Evolutionary conservation across 2,113 vertebrate genomes (phyloP).

Genomic region (Gnathonemus longibarbis): DNA sequence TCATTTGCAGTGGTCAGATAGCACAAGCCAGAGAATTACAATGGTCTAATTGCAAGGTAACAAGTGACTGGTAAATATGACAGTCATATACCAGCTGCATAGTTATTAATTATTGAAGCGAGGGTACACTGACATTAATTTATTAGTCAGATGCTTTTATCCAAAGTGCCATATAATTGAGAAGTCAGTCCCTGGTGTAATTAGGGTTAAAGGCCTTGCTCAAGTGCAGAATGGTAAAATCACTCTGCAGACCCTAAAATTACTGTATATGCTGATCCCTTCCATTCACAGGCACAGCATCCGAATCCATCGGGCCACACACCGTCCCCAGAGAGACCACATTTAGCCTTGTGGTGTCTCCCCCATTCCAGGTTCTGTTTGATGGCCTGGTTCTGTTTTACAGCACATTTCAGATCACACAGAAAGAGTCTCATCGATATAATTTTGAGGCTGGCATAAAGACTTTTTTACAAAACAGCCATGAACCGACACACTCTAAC

Average conservation of each 20-base stretch:
- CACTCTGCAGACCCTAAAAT: background rate
- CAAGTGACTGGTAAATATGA: background rate
- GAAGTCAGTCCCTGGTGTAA: background rate
- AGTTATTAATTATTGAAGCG: background rate
- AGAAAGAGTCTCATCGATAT: constrained; percentile 17
- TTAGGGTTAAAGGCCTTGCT: background rate
- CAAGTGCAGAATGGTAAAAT: background rate
- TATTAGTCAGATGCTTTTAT: background rate
- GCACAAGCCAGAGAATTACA: background rate
- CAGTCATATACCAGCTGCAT: background rate
- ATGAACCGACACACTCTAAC: constrained; percentile 3
- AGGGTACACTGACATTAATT: background rate
- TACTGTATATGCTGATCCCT: background rate
- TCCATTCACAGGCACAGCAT: background rate
- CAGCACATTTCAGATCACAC: constrained; percentile 30
- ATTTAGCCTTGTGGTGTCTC: background rate
- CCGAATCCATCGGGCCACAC: background rate
- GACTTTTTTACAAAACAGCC: constrained; percentile 15
- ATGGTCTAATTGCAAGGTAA: background rate
- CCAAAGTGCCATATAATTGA: background rate
- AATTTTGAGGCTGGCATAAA: constrained; percentile 20
- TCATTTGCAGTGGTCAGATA: background rate
- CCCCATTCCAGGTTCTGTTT: constrained; percentile 39
- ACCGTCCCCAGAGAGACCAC: background rate
- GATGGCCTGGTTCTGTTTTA: constrained; percentile 43